Percentiles rank a stretch among this genome's conserved stretches.
These are phyloP conservation scores for Turritopsis rubra DNA, from an alignment of 30 jellyfish, hydroid and myxozoan genomes.

Conservation along the genomic window DNA sequence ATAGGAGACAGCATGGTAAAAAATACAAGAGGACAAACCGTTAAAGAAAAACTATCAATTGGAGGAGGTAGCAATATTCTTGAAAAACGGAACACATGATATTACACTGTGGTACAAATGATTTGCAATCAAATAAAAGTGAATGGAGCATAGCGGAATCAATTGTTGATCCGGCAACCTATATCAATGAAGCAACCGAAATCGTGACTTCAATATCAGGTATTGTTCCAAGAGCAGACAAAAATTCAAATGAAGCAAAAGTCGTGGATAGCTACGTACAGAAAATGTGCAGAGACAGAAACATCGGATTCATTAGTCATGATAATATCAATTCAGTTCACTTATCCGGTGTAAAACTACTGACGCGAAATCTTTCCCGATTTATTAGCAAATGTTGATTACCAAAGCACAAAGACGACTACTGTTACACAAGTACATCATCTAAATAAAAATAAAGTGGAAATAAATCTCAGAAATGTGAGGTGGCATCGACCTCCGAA, in stretches of 20 bases:
- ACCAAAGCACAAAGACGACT: too few relatives aligned
- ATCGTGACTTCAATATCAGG: not conserved
- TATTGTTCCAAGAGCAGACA: not conserved
- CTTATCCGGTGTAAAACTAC: not conserved
- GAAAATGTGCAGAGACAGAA: not conserved
- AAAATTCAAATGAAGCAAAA: not conserved
- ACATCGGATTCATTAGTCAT: not conserved
- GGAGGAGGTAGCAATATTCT: too few relatives aligned
- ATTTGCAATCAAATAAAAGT: not conserved
- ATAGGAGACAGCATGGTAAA: too few relatives aligned
- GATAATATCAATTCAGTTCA: not conserved
- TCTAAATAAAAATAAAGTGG: too few relatives aligned
- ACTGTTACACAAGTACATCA: too few relatives aligned
- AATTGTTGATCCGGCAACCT: not conserved
- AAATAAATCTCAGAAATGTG: too few relatives aligned
- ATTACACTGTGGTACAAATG: not conserved
- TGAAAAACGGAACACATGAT: too few relatives aligned
- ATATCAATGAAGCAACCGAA: not conserved
- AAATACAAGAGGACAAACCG: too few relatives aligned
- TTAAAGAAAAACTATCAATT: too few relatives aligned
- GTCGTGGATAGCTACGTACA: not conserved
- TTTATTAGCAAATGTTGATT: too few relatives aligned
- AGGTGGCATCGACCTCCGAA: too few relatives aligned
- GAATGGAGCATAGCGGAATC: not conserved
- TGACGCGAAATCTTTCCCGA: not conserved